Base-by-base conservation (phyloP, 2,888 invertebrate genomes). In the Hirtodrosophila cameraria region DNA sequence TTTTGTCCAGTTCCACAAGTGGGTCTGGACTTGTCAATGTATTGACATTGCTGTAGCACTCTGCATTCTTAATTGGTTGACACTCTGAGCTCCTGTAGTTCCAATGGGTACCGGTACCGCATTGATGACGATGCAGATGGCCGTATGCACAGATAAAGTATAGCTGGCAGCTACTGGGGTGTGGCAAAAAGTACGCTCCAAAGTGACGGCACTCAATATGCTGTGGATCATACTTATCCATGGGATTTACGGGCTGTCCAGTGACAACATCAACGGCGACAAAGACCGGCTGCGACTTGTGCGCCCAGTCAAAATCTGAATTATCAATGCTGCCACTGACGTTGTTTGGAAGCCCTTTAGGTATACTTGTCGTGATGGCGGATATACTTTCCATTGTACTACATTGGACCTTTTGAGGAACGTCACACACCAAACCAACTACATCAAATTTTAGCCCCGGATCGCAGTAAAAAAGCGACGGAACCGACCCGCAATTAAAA, bases 121-220 rank as follows among this genome's bases (percentile, higher is more conserved):
- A 90, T 7, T 85, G 78, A 58, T 89, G 90, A 4, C 86, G 62
- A 55, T 89, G 87, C 49, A 90, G 62, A 28, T 76, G 86, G 0
- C 86, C 88, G 38, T 89, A 90, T 15, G 89, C 89, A 48, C 90
- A 90, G 11, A 90, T 77, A 31, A 84, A 89, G 63, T 90, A 90
- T 25, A 73, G 48, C 28, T 80, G 81, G 39, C 90, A 90, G 9
- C 75, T 73, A 2, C 27, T 66, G 2, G 90, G 90, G 80, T 90
- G 89, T 4, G 90, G 90, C 42, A 90, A 39, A 57, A 90, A 90
- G 55, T 90, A 90, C 9, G 89, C 84, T 0, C 90, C 90, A 48
- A 85, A 87, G 48, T 90, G 89, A 2, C 86, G 70, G 30, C 90
- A 18, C 18, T 18, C 2, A 18, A 18, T 18, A 8, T 18, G 18